Evolutionary conservation across 2,113 vertebrate genomes (phyloP), one percentile per base, ranked within the genome.

Genomic region (Neolamprologus fasciatus): DNA sequence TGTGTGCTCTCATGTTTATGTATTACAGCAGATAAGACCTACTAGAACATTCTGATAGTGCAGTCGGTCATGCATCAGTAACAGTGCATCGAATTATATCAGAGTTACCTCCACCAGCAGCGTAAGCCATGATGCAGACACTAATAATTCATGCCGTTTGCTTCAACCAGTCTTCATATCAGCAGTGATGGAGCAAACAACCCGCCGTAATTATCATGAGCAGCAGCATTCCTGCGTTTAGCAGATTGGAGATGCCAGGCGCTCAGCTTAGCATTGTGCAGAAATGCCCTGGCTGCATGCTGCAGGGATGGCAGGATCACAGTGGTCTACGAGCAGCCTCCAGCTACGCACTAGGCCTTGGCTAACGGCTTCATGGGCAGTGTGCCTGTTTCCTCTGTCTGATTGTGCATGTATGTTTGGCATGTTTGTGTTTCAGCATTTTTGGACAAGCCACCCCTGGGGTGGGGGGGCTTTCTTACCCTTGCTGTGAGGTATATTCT

Each of bases 81-180:
- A 89, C 90, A 92, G 89, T 93, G 89, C 87, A 93, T 90, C 93
- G 84, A 88, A 93, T 94, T 88, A 92, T 91, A 90, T 91, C 91
- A 93, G 84, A 83, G 87, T 68, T 91, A 94, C 84, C 92, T 94
- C 83, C 82, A 87, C 81, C 86, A 86, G 89, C 85, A 82, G 71
- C 16, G 4, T 23, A 14, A 90, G 82, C 79, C 87, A 51, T 37
- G 83, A 83, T 68, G 81, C 87, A 85, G 45, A 73, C 86, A 85
- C 89, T 81, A 90, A 93, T 92, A 88, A 93, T 89, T 92, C 86
- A 91, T 86, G 89, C 81, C 16, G 40, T 93, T 93, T 83, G 87
- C 87, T 86, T 82, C 84, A 68, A 90, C 73, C 86, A 53, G 86
- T 66, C 71, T 81, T 88, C 89, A 79, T 90, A 90, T 94, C 84